A percentile compares a stretch with the other conserved stretches of the same genome.
These are phyloP conservation scores for Scelioninae gen. 2 DNA, from an alignment of 2,888 invertebrate species.

Conservation along the genomic window DNA sequence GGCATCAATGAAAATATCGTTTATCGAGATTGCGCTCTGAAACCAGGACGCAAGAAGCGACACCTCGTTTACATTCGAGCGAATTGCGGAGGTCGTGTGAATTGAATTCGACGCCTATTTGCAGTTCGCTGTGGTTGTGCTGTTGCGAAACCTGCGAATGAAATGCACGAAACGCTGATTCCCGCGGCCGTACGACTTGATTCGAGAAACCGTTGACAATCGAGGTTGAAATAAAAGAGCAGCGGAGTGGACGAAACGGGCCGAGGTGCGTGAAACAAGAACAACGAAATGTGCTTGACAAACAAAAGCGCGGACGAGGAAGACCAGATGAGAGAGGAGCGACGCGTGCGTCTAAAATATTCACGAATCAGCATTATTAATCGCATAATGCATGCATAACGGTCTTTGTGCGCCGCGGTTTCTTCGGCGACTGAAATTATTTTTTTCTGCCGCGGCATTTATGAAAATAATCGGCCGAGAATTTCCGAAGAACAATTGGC, in stretches of 20 bases:
- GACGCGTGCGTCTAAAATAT: constrained; percentile 28
- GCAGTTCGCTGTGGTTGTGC: too few relatives aligned
- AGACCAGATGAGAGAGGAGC: constrained; percentile 34
- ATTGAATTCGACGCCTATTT: too few relatives aligned
- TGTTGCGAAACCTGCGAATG: too few relatives aligned
- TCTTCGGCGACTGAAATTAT: constrained; percentile 20
- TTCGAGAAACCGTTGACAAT: constrained; percentile 7
- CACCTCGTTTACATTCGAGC: too few relatives aligned
- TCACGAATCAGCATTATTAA: constrained; percentile 51
- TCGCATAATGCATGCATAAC: constrained; percentile 47
- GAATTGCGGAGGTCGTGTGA: too few relatives aligned
- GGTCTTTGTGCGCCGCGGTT: constrained; percentile 21
- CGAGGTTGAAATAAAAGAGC: constrained; percentile 6
- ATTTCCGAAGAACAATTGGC: constrained; percentile 13
- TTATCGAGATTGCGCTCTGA: too few relatives aligned
- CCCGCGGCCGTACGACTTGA: too few relatives aligned
- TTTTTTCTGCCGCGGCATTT: too few relatives aligned
- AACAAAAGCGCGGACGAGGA: constrained; percentile 28
- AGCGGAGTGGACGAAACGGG: constrained; percentile 10
- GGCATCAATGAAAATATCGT: too few relatives aligned
- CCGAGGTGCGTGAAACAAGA: constrained; percentile 27
- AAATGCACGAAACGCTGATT: too few relatives aligned
- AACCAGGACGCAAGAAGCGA: too few relatives aligned
- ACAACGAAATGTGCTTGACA: constrained; percentile 31
- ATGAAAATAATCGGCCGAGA: constrained; percentile 33